Conservation (phyloP, 2,888 invertebrate species). For the Coremacera marginata region DNA sequence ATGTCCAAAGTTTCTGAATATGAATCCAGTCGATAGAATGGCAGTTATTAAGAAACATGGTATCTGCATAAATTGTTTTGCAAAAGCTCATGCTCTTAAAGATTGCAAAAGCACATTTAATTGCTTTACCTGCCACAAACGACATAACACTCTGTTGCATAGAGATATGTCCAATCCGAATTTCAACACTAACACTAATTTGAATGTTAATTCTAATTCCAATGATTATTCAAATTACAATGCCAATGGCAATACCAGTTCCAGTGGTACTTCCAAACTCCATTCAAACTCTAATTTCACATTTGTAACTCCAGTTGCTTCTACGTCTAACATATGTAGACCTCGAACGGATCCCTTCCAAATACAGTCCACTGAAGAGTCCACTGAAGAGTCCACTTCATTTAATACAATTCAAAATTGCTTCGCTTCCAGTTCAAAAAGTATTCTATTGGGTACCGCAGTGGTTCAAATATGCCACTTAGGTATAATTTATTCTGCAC, state of each 20-base stretch:
- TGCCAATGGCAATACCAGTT: no score
- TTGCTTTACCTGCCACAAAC: slow-evolving; percentile 21
- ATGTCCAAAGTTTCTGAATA: slow-evolving; percentile 8
- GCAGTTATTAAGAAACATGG: slow-evolving; percentile 23
- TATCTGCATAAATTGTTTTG: slow-evolving; percentile 37
- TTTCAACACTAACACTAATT: background rate
- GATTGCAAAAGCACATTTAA: slow-evolving; percentile 24
- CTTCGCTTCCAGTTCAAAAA: no score
- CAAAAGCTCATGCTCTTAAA: slow-evolving; percentile 12
- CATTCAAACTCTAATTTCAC: no score
- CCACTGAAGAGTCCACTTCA: background rate
- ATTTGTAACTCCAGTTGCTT: no score
- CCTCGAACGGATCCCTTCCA: no score
- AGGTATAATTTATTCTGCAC: background rate
- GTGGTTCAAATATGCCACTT: background rate
- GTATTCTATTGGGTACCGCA: slow-evolving; percentile 37
- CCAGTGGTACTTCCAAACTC: no score
- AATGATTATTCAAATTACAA: no score
- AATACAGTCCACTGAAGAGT: no score
- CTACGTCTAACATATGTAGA: no score
- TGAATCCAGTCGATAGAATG: slow-evolving; percentile 14
- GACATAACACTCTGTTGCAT: slow-evolving; percentile 37
- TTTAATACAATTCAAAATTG: slow-evolving; percentile 8
- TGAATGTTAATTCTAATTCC: background rate
- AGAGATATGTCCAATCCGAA: background rate